Conservation (phyloP, 2,113 vertebrate genomes). For the Chamaetylas fuelleborni region DNA sequence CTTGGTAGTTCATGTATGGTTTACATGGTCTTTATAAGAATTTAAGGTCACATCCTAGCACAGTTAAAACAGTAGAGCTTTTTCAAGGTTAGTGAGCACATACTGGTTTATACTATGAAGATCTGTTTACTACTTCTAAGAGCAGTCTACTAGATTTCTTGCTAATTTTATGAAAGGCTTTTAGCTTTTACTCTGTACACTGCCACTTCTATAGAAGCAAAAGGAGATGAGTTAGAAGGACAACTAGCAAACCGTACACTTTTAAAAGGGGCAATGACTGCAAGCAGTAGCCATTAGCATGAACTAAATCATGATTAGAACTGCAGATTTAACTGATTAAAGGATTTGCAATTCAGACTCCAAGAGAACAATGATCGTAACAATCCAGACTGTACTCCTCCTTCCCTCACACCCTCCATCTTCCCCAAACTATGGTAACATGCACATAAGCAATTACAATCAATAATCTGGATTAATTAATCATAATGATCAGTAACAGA, state of each 20-base stretch:
- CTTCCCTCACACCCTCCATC: not conserved
- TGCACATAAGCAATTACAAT: conserved; percentile 12
- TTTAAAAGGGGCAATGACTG: not conserved
- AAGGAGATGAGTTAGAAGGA: not conserved
- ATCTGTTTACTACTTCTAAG: not conserved
- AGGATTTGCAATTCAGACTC: conserved; percentile 29
- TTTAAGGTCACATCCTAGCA: not conserved
- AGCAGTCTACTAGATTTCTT: not conserved
- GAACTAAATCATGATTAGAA: conserved; percentile 33
- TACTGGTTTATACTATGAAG: not conserved
- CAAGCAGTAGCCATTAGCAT: not conserved
- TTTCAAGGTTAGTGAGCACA: not conserved
- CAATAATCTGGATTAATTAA: conserved; percentile 61
- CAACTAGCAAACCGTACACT: not conserved
- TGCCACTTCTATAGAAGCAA: not conserved
- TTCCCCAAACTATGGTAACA: conserved; percentile 40
- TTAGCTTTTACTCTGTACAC: not conserved
- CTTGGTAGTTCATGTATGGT: not conserved
- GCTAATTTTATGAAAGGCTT: not conserved
- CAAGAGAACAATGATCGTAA: not conserved
- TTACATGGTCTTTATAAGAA: not conserved
- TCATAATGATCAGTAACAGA: conserved; percentile 64
- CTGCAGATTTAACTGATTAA: conserved; percentile 33
- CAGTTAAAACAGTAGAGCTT: not conserved
- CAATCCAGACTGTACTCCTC: not conserved